Percentiles rank a stretch among this genome's conserved stretches.
Conservation (phyloP, 2,888 invertebrate species). For the Thecocarcelia acutangulata region DNA sequence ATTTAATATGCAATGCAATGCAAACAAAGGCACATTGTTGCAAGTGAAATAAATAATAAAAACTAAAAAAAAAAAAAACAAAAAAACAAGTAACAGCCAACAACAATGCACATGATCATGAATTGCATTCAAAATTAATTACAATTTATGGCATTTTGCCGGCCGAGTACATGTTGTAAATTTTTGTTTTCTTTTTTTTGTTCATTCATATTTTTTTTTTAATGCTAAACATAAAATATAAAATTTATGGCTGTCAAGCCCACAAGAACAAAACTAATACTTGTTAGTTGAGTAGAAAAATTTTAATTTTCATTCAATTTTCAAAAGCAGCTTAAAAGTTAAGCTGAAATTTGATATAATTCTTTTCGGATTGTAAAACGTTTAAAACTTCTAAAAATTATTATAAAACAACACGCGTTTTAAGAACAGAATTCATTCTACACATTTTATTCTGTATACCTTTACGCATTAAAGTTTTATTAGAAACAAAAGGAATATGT, state of each 20-base stretch:
- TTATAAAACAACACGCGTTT: neutral
- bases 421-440: neutral
- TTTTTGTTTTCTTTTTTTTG: conserved; percentile 42
- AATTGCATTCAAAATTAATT: conserved; percentile 56
- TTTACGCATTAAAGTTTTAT: no score
- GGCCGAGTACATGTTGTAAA: conserved; percentile 40
- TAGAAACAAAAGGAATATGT: no score
- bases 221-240: conserved; percentile 61
- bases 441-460: no score
- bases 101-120: conserved; percentile 18
- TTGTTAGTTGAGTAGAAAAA: conserved; percentile 9
- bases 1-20: conserved; percentile 44
- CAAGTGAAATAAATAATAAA: conserved; percentile 54
- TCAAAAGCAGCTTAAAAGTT: neutral
- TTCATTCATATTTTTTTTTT: conserved; percentile 29
- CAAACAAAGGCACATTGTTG: conserved; percentile 61
- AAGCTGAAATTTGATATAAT: neutral
- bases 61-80: neutral
- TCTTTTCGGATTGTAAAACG: neutral
- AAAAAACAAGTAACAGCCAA: no score
- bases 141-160: conserved; percentile 54
- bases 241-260: conserved; percentile 64
- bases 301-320: neutral
- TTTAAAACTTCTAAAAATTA: no score
- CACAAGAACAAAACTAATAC: conserved; percentile 27